These are phyloP conservation scores for Panulirus ornatus DNA, from an alignment of 1,140 invertebrate genomes.

Conservation along the genomic window DNA sequence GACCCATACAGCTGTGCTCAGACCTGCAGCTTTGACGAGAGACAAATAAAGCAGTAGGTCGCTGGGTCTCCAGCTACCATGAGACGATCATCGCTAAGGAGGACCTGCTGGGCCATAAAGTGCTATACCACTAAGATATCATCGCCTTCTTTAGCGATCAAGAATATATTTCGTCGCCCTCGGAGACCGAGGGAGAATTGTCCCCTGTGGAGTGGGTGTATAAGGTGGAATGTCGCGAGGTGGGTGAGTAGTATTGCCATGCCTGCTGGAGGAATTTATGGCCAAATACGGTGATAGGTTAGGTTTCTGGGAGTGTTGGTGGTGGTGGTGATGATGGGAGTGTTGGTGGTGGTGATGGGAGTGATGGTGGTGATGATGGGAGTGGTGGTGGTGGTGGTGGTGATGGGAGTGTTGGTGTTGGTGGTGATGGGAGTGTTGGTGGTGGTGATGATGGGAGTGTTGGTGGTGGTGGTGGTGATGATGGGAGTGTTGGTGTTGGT, in stretches of 20 bases:
- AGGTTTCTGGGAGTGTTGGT: constrained; percentile 33
- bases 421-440: not conserved
- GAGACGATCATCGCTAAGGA: constrained; percentile 16
- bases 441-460: too few relatives aligned
- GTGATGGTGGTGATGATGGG: not conserved
- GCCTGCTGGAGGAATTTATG: constrained; percentile 23
- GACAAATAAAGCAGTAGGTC: constrained; percentile 17
- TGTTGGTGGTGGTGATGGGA: not conserved
- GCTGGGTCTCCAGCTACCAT: not conserved
- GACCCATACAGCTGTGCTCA: not conserved
- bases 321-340: not conserved
- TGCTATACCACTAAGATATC: constrained; percentile 31
- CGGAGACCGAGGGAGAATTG: not conserved
- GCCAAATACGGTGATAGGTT: constrained; percentile 37
- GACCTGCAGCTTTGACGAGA: not conserved
- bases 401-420: not conserved
- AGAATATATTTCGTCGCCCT: constrained; percentile 31
- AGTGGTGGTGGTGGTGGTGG: not conserved
- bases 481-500: too few relatives aligned
- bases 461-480: too few relatives aligned
- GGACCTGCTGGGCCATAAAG: constrained; percentile 8
- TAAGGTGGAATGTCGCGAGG: not conserved
- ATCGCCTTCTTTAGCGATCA: constrained; percentile 16
- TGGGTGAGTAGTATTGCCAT: not conserved
- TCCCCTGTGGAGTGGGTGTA: not conserved